Base-by-base conservation (phyloP, 2,888 invertebrate genomes). In the Acronicta leporina region DNA sequence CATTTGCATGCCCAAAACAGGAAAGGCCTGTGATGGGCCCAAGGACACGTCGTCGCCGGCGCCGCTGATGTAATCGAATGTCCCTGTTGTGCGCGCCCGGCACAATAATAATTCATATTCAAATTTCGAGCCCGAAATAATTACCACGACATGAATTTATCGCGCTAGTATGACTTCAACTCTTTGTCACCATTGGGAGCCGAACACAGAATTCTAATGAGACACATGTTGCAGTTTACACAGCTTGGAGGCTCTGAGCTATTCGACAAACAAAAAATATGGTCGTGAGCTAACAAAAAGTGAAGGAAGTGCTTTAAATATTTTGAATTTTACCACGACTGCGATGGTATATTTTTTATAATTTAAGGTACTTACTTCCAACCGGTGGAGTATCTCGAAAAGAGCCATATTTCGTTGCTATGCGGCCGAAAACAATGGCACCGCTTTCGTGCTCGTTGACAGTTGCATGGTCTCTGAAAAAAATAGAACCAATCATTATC, bases 351-450 rank as follows among this genome's bases (percentile, higher is more conserved):
- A 59, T 54, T 63, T 58, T 54, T 64, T 60, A 38, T 38, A 59
- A 25, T 20, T 38, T 63, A 57, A 71, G 80, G 82, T 90, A 94
- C 95, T 94, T 87, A 95, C 95, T 98, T 98, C 99, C 99, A 99
- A 75, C 99, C 99, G 27, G 98, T 99, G 51, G 99, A 98, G 94
- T 98, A 99, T 84, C 99, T 96, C 87, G 98, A 99, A 94, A 99
- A 99, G 75, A 99, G 95, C 99, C 99, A 99, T 91, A 97, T 97
- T 95, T 98, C 98, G 90, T 97, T 98, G 86, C 97, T 97, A 94
- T 97, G 97, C 75, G 98, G 98, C 84, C 98, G 96, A 95, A 98
- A 98, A 95, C 98, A 98, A 92, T 97, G 97, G 92, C 98, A 98
- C 72, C 98, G 96, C 92, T 98, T 99, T 75, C 97, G 96, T 78